Base-by-base conservation (phyloP, 2,113 vertebrate species). In the Neodontobutis hainanensis region DNA sequence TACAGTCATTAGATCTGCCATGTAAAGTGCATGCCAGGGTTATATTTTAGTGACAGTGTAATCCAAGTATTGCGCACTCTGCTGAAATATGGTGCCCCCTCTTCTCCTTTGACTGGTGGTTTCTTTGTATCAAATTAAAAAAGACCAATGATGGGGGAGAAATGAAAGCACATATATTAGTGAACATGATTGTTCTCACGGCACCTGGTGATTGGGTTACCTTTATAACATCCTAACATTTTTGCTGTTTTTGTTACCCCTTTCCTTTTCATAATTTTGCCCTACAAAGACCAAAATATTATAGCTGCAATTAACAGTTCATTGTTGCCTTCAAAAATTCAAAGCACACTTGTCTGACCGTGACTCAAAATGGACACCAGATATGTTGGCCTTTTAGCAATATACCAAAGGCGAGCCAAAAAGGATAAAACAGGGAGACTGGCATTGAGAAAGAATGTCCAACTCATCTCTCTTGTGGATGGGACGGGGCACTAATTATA, bases 21-120 rank as follows among this genome's bases (percentile, higher is more conserved):
- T 58, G 65, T 62, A 76, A 76, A 78, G 56, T 38, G 73, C 72
- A 77, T 65, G 36, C 51, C 14, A 9, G n/a, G 61, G 49, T 81
- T 82, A 60, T 81, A 79, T 82, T 78, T 84, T 56, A 42, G 36
- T 63, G 65, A 61, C 53, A 11, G 15, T 67, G 69, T 66, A 50
- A 78, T 61, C 76, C 40, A n/a, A 66, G 0, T 48, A 3, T 70
- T 68, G 69, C 70, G 38, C 69, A 59, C 45, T 35, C 45, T 65
- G n/a, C 55, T 71, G 60, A 77, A 82, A 79, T 53, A 45, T 49
- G 3, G 48, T 27, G 32, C 11, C 43, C 27, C 35, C 53, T 42
- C 44, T 14, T 50, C 47, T 6, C 1, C 52, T 55, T 38, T 36
- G 15, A 55, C 34, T 15, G 51, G 27, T 36, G 35, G 35, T 34